These are phyloP conservation scores for Corythornis vintsioides DNA, from an alignment of 2,113 vertebrate genomes.

Conservation along the genomic window DNA sequence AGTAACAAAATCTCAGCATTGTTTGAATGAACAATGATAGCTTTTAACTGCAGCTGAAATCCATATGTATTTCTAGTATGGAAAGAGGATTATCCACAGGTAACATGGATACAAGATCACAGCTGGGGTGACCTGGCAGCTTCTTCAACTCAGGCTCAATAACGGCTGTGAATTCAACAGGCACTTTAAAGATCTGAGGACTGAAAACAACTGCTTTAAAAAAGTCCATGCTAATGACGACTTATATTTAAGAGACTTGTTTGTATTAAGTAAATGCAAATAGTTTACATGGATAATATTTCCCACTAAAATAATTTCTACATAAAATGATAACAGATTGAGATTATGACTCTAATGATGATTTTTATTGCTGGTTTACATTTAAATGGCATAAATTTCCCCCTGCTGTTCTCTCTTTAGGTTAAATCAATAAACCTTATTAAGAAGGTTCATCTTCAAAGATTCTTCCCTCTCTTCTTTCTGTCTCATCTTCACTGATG, in stretches of 20 bases:
- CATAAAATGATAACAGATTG: slow-evolving; percentile 65
- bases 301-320: slow-evolving; percentile 54
- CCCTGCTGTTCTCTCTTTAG: slow-evolving; percentile 55
- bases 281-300: slow-evolving; percentile 44
- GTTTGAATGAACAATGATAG: neutral
- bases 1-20: neutral
- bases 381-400: slow-evolving; percentile 63
- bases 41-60: neutral
- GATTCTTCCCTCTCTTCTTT: slow-evolving; percentile 58
- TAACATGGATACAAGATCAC: neutral
- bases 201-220: neutral
- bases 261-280: slow-evolving; percentile 21
- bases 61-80: neutral
- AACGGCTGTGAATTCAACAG: neutral
- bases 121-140: neutral
- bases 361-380: slow-evolving; percentile 70
- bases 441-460: slow-evolving; percentile 37
- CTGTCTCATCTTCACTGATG: slow-evolving; percentile 44
- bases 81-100: neutral
- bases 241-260: slow-evolving; percentile 37
- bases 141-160: neutral
- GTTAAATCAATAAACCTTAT: slow-evolving; percentile 62
- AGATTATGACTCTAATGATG: slow-evolving; percentile 57
- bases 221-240: neutral
- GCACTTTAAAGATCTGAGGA: neutral